Percentiles rank a stretch among this genome's conserved stretches.
Evolutionary conservation across 2,113 vertebrate genomes (phyloP).

Genomic region (Dicentrarchus labrax): DNA sequence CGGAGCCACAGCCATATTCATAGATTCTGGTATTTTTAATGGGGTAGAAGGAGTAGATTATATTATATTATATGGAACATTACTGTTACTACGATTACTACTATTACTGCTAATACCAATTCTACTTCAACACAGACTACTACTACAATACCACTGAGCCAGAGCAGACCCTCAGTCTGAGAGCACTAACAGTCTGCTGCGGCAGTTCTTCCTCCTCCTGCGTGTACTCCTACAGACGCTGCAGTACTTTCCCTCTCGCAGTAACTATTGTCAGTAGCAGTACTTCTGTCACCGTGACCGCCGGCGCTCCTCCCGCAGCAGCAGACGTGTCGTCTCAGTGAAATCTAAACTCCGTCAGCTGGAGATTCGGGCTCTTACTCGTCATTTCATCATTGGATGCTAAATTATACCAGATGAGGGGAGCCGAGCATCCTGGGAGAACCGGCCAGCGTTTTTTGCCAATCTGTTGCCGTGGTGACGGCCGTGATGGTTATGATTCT

Average conservation of each 20-base stretch:
- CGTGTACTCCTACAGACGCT: neutral
- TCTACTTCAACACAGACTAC: no score
- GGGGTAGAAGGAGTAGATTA: no score
- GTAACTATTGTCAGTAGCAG: neutral
- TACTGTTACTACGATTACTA: no score
- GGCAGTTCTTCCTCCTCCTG: no score
- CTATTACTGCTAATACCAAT: no score
- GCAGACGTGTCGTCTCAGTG: neutral
- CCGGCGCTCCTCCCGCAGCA: conserved; percentile 1
- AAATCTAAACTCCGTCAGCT: conserved; percentile 33
- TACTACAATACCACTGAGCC: no score
- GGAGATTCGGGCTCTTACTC: conserved; percentile 63
- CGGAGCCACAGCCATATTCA: no score
- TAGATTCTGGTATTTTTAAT: no score
- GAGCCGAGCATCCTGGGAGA: conserved; percentile 68
- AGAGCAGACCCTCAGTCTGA: no score
- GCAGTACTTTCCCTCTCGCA: neutral
- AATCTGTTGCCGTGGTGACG: conserved; percentile 64
- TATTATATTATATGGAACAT: no score
- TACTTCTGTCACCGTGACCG: no score
- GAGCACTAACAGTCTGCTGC: no score
- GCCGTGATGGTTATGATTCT: conserved; percentile 20
- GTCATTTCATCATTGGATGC: conserved; percentile 82
- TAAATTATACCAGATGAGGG: conserved; percentile 71
- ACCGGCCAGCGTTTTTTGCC: conserved; percentile 47